Base-by-base conservation (phyloP, 2,888 invertebrate genomes). In the Sinopyrophorus schimmeli region DNA sequence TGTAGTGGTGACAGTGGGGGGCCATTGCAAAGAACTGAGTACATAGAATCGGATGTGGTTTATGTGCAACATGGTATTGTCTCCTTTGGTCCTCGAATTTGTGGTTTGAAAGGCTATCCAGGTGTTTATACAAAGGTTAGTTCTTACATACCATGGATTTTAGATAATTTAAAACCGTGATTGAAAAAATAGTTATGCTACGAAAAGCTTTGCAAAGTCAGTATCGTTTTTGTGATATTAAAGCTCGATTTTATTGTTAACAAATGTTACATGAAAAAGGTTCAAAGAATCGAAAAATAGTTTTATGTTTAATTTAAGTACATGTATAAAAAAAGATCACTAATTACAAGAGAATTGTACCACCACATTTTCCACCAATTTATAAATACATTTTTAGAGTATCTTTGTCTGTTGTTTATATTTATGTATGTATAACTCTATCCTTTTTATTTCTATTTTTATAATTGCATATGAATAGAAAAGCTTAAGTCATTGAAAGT, bases 1-100 rank as follows among this genome's bases (percentile, higher is more conserved):
- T 87, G 86, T 58, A 70, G 74, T 0, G 85, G 86, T 0, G 86
- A 86, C 61, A 83, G 83, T 7, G 86, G 87, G 0, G 86, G 86
- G 0, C 86, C 87, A 0, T 74, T 86, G 3, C 69, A 47, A 26
- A 12, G 26, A n/a, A 2, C 15, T 6, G 14, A 14, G 5, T 10
- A 17, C 11, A n/a, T n/a, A 3, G 15, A 27, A 10, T n/a, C 17
- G 11, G 27, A 11, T 2, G 3, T 20, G 3, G 74, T 76, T 20
- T 77, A 75, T 55, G 71, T 82, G 4, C 83, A 83, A 55, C 74
- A 80, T 31, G 77, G 76, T 6, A 60, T 77, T 18, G 75, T 78
- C 0, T 78, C 77, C 0, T 76, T 75, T 52, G 78, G 79, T 23
- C 67, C 72, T 5, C 54, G 49, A 16, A 43, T 49, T 5, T 74